Conservation (phyloP, 2,113 vertebrate species). For the Oceanites oceanicus region DNA sequence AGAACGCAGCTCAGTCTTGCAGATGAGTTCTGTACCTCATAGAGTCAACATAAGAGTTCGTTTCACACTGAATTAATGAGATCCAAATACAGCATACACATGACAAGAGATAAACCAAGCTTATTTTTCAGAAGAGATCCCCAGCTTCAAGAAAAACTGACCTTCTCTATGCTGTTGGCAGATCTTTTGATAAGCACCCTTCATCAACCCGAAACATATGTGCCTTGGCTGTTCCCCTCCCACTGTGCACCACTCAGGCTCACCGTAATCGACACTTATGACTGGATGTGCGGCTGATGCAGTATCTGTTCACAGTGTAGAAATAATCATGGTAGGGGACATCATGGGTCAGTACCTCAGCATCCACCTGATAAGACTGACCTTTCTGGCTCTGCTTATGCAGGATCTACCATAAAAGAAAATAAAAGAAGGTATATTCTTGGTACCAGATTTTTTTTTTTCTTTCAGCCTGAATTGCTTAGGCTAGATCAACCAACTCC, state of each 20-base stretch:
- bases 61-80: not conserved
- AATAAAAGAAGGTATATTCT: not conserved
- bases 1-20: not conserved
- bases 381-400: constrained; percentile 90
- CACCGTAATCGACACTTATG: constrained; percentile 91
- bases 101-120: not conserved
- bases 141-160: not conserved
- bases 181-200: not conserved
- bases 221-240: not conserved
- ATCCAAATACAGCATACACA: not conserved
- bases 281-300: constrained; percentile 83
- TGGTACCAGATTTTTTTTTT: too few relatives aligned
- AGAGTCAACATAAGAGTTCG: not conserved
- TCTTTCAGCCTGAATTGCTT: not conserved
- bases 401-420: constrained; percentile 75
- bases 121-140: not conserved
- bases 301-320: constrained; percentile 91
- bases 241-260: not conserved
- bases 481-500: not conserved
- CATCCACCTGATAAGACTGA: constrained; percentile 85
- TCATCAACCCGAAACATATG: rapidly evolving
- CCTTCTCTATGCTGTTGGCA: not conserved
- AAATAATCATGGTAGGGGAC: constrained; percentile 98
- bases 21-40: not conserved
- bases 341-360: constrained; percentile 90